Base-by-base conservation (phyloP, 64 coral and sea anemone genomes). In the Exaiptasia diaphana region DNA sequence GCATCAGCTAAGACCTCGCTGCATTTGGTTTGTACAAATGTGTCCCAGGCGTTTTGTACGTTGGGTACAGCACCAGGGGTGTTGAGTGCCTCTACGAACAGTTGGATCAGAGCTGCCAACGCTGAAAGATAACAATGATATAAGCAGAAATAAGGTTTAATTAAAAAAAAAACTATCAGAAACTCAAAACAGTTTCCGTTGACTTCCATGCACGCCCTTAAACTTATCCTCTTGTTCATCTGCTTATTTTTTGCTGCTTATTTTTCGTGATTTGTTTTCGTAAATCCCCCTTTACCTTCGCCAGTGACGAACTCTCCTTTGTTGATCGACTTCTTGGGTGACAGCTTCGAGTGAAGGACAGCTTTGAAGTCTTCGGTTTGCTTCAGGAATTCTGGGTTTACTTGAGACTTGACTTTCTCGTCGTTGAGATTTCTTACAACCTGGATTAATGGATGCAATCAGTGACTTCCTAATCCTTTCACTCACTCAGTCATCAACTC, bases 41-140 rank as follows among this genome's bases (percentile, higher is more conserved):
- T 67, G 4, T 87, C 83, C 90, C 90, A 93, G 6, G 90, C 90
- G 17, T 42, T 76, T 30, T 82, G 67, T 30, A 93, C 71, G 25
- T 87, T 93, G 20, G 90, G 90, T 76, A 93, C 72, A 6, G 72
- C 62, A n/a, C 77, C 90, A 44, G 90, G 90, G 7, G 83, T 87
- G 71, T 93, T 93, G 4, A 93, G 71, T 11, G 90, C 82, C 1
- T 87, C 77, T 22, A 87, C 77, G 33, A 86, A 93, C 46, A 87
- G 46, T 4, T 87, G 68, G 33, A 82, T 70, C 54, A 93, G 35
- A 0, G 83, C 78, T 8, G 90, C 76, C 3, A 93, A 60, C 0
- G 83, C 90, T 93, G 61, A 6, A 41, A 60, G 32, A n/a, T 29
- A 74, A 45, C 52, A 7, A 60, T 7, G 2, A 60, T n/a, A 9